These are phyloP conservation scores for Sebastes glaucus DNA, from an alignment of 2,797 vertebrate genomes.

Conservation along the genomic window DNA sequence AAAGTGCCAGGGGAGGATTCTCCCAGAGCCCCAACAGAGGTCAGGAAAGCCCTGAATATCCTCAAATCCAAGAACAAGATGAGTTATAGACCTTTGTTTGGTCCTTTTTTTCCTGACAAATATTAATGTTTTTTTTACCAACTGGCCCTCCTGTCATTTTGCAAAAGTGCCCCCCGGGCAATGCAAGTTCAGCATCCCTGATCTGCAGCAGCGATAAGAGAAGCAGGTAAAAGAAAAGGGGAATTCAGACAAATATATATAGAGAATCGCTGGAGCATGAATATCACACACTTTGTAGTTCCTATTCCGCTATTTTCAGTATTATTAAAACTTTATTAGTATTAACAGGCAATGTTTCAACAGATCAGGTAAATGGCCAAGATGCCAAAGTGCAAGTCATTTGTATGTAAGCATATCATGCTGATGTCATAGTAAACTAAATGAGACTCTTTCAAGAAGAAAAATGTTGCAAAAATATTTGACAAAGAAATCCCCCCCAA, in stretches of 20 bases:
- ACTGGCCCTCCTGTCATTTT: neutral
- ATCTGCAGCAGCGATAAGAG: neutral
- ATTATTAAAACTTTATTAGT: neutral
- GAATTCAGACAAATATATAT: neutral
- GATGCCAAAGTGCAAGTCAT: neutral
- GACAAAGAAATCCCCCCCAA: too few species aligned
- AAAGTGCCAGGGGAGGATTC: neutral
- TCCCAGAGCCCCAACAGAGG: too few species aligned
- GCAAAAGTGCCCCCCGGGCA: neutral
- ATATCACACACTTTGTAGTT: neutral
- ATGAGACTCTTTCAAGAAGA: neutral
- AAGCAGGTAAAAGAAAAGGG: conserved; percentile 21
- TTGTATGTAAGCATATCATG: accelerated
- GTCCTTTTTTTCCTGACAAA: neutral
- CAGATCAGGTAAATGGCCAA: neutral
- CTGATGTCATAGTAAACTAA: too few species aligned
- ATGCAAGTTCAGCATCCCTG: neutral
- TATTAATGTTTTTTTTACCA: neutral
- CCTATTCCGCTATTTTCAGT: too few species aligned
- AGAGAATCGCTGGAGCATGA: neutral
- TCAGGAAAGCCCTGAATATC: neutral
- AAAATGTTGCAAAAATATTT: neutral
- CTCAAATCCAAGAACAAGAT: neutral
- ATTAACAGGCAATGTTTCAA: neutral
- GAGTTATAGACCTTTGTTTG: neutral